Conservation (phyloP, 2,888 invertebrate species). For the Eristalinus aeneus region DNA sequence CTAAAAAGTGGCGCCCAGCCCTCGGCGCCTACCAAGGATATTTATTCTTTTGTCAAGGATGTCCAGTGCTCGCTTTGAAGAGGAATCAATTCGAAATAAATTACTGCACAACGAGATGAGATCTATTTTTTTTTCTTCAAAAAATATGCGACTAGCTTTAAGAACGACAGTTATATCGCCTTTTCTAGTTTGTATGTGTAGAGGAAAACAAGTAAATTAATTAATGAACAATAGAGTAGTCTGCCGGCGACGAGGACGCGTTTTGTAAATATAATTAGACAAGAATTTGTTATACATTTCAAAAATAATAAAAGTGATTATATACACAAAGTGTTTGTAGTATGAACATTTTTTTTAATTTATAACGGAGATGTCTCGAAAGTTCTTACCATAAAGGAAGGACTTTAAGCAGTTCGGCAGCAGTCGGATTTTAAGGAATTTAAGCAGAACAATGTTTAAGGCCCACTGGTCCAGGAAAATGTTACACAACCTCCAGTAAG, state of each 20-base stretch:
- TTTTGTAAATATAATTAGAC: constrained; percentile 57
- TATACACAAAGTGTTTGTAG: not conserved
- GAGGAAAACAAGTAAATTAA: constrained; percentile 16
- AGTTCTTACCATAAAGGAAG: no score
- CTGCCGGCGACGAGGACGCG: constrained; percentile 7
- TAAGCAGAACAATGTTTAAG: no score
- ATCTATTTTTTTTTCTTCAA: not conserved
- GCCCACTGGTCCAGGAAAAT: no score
- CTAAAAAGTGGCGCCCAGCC: not conserved
- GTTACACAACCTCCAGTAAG: no score
- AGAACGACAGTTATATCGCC: constrained; percentile 21
- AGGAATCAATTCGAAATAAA: constrained; percentile 47
- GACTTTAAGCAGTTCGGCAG: no score
- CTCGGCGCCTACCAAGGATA: constrained; percentile 40
- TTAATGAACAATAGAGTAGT: constrained; percentile 4
- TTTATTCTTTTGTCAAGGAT: constrained; percentile 38
- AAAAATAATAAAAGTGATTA: constrained; percentile 27
- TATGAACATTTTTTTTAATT: not conserved
- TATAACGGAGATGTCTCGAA: no score
- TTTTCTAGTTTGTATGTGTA: constrained; percentile 21
- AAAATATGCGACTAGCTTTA: constrained; percentile 29
- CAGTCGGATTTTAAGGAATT: no score
- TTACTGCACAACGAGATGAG: not conserved
- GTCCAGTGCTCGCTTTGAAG: constrained; percentile 12
- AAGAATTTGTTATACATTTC: constrained; percentile 43